Evolutionary conservation across 2,797 vertebrate species (phyloP).

Genomic region (Nyctibius grandis): DNA sequence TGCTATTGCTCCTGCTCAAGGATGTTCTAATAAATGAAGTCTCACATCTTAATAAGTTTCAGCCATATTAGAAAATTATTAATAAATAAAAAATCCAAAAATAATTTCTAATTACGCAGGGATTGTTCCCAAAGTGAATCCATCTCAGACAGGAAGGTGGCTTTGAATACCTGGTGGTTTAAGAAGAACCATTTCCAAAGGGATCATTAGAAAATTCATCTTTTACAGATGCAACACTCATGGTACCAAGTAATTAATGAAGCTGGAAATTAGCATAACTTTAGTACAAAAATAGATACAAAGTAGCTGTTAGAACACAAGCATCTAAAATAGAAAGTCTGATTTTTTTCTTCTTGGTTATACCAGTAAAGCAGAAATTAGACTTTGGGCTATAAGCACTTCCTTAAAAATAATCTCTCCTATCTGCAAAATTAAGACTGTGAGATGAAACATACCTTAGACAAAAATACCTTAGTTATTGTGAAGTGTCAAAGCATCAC

Average conservation of each 20-base stretch:
- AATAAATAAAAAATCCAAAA: conserved; percentile 38
- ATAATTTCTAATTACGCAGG: background rate
- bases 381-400: background rate
- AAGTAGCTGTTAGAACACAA: background rate
- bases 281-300: background rate
- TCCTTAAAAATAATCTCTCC: background rate
- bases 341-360: background rate
- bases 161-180: conserved; percentile 11
- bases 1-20: background rate
- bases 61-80: background rate
- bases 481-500: background rate
- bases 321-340: background rate
- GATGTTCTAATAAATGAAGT: conserved; percentile 7
- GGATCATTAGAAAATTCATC: background rate
- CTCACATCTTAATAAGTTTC: background rate
- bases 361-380: background rate
- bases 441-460: background rate
- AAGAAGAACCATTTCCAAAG: background rate
- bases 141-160: background rate
- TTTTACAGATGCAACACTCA: background rate
- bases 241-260: conserved; percentile 23
- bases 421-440: background rate
- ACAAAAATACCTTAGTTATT: background rate
- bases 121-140: background rate
- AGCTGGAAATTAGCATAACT: background rate